These are phyloP conservation scores for Oscheius sp. DNA, from an alignment of 2,888 invertebrate species.

Conservation along the genomic window DNA sequence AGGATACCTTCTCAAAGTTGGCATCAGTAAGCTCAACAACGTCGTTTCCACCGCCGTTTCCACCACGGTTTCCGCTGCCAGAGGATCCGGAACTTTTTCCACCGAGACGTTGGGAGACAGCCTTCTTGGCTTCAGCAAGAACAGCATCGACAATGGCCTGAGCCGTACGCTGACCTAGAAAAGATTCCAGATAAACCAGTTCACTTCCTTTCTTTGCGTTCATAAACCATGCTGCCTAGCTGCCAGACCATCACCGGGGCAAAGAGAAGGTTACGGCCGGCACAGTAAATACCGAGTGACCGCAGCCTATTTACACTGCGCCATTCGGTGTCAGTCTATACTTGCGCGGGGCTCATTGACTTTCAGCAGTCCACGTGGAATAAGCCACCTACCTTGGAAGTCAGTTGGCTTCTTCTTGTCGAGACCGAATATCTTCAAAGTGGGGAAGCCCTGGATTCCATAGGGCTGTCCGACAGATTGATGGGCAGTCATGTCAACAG, in stretches of 20 bases:
- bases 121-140: conserved; percentile 83
- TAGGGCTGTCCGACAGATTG: conserved; percentile 84
- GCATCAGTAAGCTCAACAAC: conserved; percentile 94
- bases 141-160: conserved; percentile 87
- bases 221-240: neutral
- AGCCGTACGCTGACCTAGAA: conserved; percentile 83
- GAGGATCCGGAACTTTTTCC: conserved; percentile 50
- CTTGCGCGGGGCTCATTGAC: neutral
- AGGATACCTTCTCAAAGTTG: conserved; percentile 85
- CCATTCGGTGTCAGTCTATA: conserved; percentile 15
- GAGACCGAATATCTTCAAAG: conserved; percentile 90
- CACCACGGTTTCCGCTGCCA: conserved; percentile 44
- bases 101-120: conserved; percentile 64
- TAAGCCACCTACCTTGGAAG: conserved; percentile 78
- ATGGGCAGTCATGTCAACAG: conserved; percentile 91
- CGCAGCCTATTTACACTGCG: conserved; percentile 22
- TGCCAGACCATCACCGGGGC: no score
- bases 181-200: no score
- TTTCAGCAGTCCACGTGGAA: neutral
- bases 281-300: conserved; percentile 26
- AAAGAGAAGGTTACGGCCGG: neutral
- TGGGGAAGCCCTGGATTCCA: conserved; percentile 91
- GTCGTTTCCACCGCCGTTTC: conserved; percentile 32
- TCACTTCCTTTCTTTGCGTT: neutral
- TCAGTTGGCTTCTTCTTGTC: conserved; percentile 87